phyloP scores from a whole-genome alignment of 2,797 vertebrate species.

The Tragopan temminckii region DNA sequence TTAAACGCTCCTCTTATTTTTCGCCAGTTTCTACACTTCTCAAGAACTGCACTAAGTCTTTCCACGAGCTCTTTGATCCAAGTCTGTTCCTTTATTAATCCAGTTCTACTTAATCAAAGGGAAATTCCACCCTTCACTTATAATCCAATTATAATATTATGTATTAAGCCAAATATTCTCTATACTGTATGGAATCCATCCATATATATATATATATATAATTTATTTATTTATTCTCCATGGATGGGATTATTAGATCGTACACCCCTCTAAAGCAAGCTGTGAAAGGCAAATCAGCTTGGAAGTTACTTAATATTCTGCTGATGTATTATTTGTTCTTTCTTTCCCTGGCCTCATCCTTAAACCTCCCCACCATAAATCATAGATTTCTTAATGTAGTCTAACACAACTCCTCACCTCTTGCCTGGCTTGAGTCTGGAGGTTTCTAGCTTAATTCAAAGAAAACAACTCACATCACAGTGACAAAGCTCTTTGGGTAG shows the following conservation, averaged over 20 bases:
- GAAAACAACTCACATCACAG: not conserved
- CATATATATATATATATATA: not conserved
- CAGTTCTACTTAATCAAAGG: not conserved
- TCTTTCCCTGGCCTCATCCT: not conserved
- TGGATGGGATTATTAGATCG: not conserved
- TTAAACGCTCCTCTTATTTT: not conserved
- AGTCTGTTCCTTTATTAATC: not conserved
- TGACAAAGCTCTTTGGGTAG: not conserved
- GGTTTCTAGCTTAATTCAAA: not conserved
- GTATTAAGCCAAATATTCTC: constrained; percentile 1
- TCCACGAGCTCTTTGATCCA: not conserved
- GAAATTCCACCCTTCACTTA: not conserved
- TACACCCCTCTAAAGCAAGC: not conserved
- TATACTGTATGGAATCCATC: not conserved
- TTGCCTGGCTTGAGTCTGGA: not conserved
- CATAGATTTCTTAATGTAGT: not conserved
- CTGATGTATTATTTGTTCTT: constrained; percentile 14
- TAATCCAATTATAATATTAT: not conserved
- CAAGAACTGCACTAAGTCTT: not conserved
- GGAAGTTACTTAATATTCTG: constrained; percentile 19
- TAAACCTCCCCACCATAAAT: not conserved
- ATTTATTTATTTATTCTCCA: constrained; percentile 8
- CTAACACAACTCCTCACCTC: not conserved
- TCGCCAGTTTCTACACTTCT: not conserved
- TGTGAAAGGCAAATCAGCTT: constrained; percentile 46